Conservation (phyloP, 2,797 vertebrate genomes). For the Mycteria americana region DNA sequence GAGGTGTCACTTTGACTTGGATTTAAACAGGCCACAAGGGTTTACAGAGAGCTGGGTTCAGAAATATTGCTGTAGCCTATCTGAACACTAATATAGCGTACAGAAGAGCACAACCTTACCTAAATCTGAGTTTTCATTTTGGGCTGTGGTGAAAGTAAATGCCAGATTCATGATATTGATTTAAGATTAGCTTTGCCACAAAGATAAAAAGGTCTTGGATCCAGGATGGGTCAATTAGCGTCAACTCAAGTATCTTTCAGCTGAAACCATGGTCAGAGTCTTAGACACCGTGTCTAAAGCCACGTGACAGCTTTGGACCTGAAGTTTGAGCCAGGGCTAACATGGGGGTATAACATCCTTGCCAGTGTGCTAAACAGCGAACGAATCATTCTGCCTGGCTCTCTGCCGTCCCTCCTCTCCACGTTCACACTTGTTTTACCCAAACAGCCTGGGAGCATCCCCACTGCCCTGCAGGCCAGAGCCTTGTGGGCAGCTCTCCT, state of each 20-base stretch:
- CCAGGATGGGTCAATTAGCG: background rate
- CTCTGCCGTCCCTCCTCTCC: background rate
- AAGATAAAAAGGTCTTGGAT: background rate
- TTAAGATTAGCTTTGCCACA: background rate
- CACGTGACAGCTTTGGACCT: background rate
- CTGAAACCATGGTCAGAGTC: background rate
- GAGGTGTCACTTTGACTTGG: background rate
- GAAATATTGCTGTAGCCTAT: background rate
- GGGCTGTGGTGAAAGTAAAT: background rate
- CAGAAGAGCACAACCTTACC: background rate
- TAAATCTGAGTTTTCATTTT: background rate
- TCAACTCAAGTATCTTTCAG: background rate
- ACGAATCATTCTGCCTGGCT: background rate
- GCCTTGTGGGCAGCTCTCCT: background rate
- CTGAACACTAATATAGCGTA: rapidly evolving
- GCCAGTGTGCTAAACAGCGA: background rate
- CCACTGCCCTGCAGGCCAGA: background rate
- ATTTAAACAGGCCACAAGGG: background rate
- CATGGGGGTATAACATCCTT: background rate
- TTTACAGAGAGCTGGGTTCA: background rate
- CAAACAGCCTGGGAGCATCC: background rate
- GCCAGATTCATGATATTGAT: background rate
- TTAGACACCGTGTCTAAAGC: background rate
- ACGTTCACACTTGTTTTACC: background rate
- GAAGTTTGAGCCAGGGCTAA: background rate